A percentile compares a stretch with the other conserved stretches of the same genome.
These are phyloP conservation scores for Propsilocerus akamusi DNA, from an alignment of 1,140 invertebrate species.

Conservation along the genomic window DNA sequence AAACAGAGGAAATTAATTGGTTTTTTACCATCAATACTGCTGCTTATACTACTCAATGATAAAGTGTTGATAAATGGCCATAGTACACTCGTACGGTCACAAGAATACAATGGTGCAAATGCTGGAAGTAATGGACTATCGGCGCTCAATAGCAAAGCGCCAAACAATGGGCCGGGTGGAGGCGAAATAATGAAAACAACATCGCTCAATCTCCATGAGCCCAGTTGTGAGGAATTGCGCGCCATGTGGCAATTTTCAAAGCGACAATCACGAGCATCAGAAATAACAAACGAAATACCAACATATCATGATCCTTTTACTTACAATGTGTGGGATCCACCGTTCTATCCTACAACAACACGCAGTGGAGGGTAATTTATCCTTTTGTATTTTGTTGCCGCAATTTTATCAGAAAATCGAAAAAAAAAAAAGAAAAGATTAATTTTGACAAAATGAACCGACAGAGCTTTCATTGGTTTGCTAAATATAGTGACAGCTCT, in stretches of 20 bases:
- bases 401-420: not conserved
- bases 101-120: not conserved
- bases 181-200: slow-evolving; percentile 20
- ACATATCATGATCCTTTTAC: slow-evolving; percentile 60
- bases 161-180: not conserved
- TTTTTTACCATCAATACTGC: not conserved
- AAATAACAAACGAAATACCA: slow-evolving; percentile 67
- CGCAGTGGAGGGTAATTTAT: slow-evolving; percentile 28
- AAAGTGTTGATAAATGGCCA: not conserved
- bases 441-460: no score
- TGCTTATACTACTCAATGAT: not conserved
- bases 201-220: slow-evolving; percentile 34
- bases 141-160: not conserved
- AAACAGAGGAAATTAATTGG: not conserved
- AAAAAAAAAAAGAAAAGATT: not conserved
- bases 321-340: slow-evolving; percentile 60
- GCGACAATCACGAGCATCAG: slow-evolving; percentile 65
- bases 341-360: slow-evolving; percentile 34
- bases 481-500: no score
- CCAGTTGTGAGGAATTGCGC: slow-evolving; percentile 66
- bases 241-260: slow-evolving; percentile 83
- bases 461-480: no score
- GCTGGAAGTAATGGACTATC: not conserved
- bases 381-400: not conserved
- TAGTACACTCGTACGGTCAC: not conserved